Evolutionary conservation across 2,797 vertebrate genomes (phyloP).

Genomic region (Melanotaenia trifasciata): DNA sequence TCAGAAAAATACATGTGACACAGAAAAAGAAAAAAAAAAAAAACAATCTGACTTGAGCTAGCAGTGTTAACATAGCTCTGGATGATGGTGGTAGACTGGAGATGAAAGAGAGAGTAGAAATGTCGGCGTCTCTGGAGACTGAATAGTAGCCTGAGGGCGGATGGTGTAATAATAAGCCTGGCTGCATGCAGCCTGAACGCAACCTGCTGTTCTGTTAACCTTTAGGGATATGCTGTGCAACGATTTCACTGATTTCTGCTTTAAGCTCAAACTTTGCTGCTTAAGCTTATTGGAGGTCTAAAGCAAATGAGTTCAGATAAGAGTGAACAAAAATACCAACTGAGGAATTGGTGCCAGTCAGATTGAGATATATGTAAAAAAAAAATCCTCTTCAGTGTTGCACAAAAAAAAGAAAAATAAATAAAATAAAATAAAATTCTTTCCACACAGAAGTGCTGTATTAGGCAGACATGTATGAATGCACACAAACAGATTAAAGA

Average conservation of each 20-base stretch:
- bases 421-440: not conserved
- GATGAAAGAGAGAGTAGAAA: slow-evolving; percentile 66
- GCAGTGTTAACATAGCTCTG: slow-evolving; percentile 61
- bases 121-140: slow-evolving; percentile 61
- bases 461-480: not conserved
- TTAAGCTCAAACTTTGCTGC: slow-evolving; percentile 44
- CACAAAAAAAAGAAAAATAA: too few species aligned
- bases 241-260: slow-evolving; percentile 67
- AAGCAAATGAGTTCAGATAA: slow-evolving; percentile 62
- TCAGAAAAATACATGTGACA: slow-evolving; percentile 30
- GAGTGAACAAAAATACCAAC: slow-evolving; percentile 46
- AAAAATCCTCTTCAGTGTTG: not conserved
- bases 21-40: slow-evolving; percentile 60
- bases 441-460: not conserved
- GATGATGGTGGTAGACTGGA: slow-evolving; percentile 65
- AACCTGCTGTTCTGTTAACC: slow-evolving; percentile 76
- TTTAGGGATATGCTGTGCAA: slow-evolving; percentile 66
- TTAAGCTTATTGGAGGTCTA: slow-evolving; percentile 55
- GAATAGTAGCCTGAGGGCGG: slow-evolving; percentile 67
- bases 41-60: slow-evolving; percentile 52
- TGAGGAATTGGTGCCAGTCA: slow-evolving; percentile 66
- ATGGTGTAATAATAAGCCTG: slow-evolving; percentile 75
- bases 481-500: slow-evolving; percentile 46
- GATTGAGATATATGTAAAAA: slow-evolving; percentile 10
- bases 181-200: slow-evolving; percentile 69